Evolutionary conservation across 2,797 vertebrate genomes (phyloP).

Genomic region (Adrianichthys oophorus): DNA sequence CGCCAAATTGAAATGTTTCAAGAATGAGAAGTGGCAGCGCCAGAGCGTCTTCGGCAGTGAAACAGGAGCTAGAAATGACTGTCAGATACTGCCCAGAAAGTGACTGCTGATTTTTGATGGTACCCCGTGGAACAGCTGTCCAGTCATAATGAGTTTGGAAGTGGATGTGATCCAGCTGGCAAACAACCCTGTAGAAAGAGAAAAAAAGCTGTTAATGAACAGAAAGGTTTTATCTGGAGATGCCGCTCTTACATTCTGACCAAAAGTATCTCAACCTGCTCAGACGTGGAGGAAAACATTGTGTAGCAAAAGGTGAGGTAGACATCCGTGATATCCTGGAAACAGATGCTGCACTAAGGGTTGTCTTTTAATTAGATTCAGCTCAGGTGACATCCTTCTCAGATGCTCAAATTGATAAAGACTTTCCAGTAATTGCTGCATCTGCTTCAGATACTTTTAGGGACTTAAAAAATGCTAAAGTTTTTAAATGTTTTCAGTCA

Average conservation of each 20-base stretch:
- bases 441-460: no score
- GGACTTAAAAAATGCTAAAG: no score
- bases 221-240: conserved; percentile 11
- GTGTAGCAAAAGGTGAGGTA: no score
- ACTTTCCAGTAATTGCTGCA: no score
- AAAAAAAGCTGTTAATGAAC: conserved; percentile 26
- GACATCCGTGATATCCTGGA: no score
- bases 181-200: neutral
- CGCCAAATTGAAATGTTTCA: conserved; percentile 42
- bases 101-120: conserved; percentile 61
- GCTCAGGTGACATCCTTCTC: no score
- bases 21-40: conserved; percentile 19
- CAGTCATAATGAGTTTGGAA: conserved; percentile 67
- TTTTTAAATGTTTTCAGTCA: no score
- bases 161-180: conserved; percentile 55
- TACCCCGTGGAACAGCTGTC: conserved; percentile 64
- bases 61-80: conserved; percentile 16
- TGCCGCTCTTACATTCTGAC: neutral
- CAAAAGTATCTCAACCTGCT: conserved; percentile 6
- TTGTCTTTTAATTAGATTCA: no score
- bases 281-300: neutral
- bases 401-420: no score
- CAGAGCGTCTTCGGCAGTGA: conserved; percentile 11
- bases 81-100: conserved; percentile 47
- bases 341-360: no score